Evolutionary conservation across 2,113 vertebrate species (phyloP), one percentile per base, ranked within the genome.

Genomic region (Perca flavescens): DNA sequence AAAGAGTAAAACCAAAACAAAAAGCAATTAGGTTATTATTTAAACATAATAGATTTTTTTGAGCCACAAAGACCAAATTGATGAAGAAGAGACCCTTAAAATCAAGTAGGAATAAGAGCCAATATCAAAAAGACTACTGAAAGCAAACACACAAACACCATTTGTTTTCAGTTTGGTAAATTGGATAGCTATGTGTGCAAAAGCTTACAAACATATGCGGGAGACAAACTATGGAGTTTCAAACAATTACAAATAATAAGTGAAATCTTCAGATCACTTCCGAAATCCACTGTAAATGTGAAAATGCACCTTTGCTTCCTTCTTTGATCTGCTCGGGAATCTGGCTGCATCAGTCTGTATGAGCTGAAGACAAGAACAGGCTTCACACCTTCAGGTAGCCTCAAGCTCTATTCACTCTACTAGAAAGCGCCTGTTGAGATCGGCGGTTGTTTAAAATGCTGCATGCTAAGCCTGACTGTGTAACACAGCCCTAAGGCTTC

Each of bases 401-500:
- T 71, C 58, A 1, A 88, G 90, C 82, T 64, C 60, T 70, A 9
- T 73, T 83, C 85, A 22, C 70, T 57, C 46, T 62, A 74, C 50
- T 36, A 67, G 47, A 74, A 85, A 82, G 60, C 56, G 25, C 88
- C 85, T 90, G 88, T 85, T 85, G 86, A 88, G 84, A 87, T 77
- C 34, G 66, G n/a, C 77, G 61, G 72, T 90, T 88, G 84, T 76
- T 91, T 90, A 88, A 90, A 88, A 90, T 87, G 87, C 89, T 86
- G 78, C 85, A 62, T 79, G 85, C 90, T 85, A 70, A 81, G 81
- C 77, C 74, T 16, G 81, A 80, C 71, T 84, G 85, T 90, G 82
- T 78, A 84, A 76, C 82, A 65, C 79, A 58, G 78, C 74, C 82
- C 78, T 7, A 16, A 76, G 74, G 86, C 90, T 84, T 86, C 83